Conservation (phyloP, 2,113 vertebrate species). For the Phocoena phocoena region DNA sequence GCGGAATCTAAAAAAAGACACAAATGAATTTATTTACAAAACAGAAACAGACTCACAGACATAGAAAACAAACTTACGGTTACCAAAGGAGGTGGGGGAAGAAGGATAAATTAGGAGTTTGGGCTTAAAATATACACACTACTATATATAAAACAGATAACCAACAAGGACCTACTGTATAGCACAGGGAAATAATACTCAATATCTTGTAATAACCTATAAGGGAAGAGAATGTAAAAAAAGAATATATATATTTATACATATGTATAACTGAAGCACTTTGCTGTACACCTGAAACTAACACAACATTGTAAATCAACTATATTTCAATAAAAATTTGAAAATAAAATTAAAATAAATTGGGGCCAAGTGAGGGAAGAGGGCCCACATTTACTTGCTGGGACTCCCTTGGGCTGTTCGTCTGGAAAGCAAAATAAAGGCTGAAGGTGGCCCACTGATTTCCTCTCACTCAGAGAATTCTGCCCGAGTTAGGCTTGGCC, state of each 20-base stretch:
- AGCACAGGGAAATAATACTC: not conserved
- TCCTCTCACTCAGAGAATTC: not conserved
- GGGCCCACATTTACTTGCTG: not conserved
- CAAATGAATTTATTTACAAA: not conserved
- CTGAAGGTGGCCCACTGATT: not conserved
- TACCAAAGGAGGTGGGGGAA: not conserved
- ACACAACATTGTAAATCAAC: no score
- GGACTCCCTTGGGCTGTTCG: not conserved
- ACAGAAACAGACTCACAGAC: not conserved
- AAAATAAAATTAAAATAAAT: not conserved
- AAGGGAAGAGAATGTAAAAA: not conserved
- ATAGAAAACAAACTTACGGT: not conserved
- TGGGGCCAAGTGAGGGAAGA: not conserved
- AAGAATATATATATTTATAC: not conserved
- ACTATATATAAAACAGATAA: not conserved
- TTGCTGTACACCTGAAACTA: no score
- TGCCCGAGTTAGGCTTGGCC: not conserved
- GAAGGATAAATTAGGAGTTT: not conserved
- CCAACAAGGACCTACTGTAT: not conserved
- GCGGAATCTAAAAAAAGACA: not conserved
- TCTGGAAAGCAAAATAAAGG: slow-evolving; percentile 4
- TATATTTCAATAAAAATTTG: no score
- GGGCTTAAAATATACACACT: not conserved
- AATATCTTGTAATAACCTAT: not conserved
- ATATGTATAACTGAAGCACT: no score